Conservation (phyloP, 2,888 invertebrate genomes). For the Notodonta dromedarius region DNA sequence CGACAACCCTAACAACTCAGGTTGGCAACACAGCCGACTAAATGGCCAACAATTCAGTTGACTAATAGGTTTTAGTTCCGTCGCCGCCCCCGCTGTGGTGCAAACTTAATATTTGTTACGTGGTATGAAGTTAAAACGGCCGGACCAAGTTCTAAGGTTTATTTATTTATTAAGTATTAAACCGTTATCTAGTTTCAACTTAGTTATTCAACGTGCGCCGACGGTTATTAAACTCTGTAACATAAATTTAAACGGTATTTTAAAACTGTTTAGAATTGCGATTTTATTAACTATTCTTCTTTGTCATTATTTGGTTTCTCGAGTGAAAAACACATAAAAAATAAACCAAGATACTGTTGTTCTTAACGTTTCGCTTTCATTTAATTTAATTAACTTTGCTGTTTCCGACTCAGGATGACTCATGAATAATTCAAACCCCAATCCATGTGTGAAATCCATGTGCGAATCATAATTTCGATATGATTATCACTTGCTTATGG, state of each 20-base stretch:
- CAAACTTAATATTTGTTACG: slow-evolving; percentile 43
- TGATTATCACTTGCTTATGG: too few species aligned
- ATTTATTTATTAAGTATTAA: background rate
- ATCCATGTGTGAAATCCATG: too few species aligned
- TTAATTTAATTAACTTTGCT: too few species aligned
- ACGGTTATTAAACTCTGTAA: background rate
- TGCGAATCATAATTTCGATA: too few species aligned
- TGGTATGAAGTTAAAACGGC: slow-evolving; percentile 22
- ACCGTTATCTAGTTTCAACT: background rate
- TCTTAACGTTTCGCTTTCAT: too few species aligned
- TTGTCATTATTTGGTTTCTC: too few species aligned
- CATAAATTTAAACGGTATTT: background rate
- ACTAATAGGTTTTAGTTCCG: slow-evolving; percentile 49
- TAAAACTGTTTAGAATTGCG: background rate
- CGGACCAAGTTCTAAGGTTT: background rate
- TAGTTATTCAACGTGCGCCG: background rate
- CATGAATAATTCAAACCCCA: too few species aligned
- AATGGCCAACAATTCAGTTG: slow-evolving; percentile 46
- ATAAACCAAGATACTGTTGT: too few species aligned
- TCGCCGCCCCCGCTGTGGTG: slow-evolving; percentile 10
- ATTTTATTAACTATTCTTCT: too few species aligned
- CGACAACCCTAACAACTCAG: background rate
- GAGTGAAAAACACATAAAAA: too few species aligned
- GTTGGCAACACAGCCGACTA: slow-evolving; percentile 23
- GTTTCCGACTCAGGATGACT: too few species aligned